Conservation (phyloP, 1,140 invertebrate genomes). For the Bilobella aurantiaca region DNA sequence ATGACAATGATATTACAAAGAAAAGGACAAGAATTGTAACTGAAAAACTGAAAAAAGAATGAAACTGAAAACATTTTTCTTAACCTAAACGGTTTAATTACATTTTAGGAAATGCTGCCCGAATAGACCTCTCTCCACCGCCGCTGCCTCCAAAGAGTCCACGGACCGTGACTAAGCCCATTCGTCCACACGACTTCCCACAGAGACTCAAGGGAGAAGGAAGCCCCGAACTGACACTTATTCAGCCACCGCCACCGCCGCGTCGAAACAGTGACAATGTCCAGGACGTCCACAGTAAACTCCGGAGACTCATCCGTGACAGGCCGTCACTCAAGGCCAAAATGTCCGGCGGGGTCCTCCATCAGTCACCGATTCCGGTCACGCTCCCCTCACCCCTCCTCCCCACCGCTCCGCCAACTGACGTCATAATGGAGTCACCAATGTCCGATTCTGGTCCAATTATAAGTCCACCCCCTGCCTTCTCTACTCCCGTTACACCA, state of each 20-base stretch:
- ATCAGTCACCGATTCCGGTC: slow-evolving; percentile 13
- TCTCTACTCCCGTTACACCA: slow-evolving; percentile 32
- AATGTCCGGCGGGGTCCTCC: not conserved
- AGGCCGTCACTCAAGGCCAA: not conserved
- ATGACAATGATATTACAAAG: too few species aligned
- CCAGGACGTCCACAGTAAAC: slow-evolving; percentile 63
- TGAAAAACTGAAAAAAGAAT: too few species aligned
- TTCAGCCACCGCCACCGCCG: slow-evolving; percentile 26
- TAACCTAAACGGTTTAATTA: not conserved
- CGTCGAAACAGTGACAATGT: slow-evolving; percentile 38
- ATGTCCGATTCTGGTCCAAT: slow-evolving; percentile 34
- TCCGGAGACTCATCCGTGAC: slow-evolving; percentile 58
- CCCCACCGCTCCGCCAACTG: slow-evolving; percentile 27
- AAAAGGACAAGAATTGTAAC: too few species aligned
- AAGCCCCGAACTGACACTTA: not conserved
- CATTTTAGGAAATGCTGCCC: not conserved
- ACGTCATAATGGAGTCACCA: slow-evolving; percentile 32
- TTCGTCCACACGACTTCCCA: slow-evolving; percentile 32
- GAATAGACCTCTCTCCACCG: slow-evolving; percentile 43
- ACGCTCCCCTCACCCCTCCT: slow-evolving; percentile 31
- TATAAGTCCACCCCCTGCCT: slow-evolving; percentile 32
- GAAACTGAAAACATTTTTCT: not conserved
- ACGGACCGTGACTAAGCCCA: slow-evolving; percentile 37
- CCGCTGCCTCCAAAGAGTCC: slow-evolving; percentile 48
- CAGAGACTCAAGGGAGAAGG: slow-evolving; percentile 19